A percentile compares a stretch with the other conserved stretches of the same genome.
phyloP scores from a whole-genome alignment of 2,797 vertebrate species.

The Eurystomus glaucurus region DNA sequence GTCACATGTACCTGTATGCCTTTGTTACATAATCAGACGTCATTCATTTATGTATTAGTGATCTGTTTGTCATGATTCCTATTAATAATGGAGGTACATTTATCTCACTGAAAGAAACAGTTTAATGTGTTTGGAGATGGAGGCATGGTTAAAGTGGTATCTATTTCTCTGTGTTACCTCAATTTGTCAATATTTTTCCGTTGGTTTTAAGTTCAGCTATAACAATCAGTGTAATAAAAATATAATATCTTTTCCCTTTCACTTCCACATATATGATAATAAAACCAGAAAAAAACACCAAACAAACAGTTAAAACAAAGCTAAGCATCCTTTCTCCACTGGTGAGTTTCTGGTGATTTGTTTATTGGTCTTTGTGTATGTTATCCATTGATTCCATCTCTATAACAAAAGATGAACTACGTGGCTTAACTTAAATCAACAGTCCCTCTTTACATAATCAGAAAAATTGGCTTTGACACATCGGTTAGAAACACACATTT shows the following conservation, averaged over 20 bases:
- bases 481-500: not conserved
- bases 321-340: not conserved
- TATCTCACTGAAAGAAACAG: not conserved
- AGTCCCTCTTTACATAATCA: not conserved
- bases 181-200: not conserved
- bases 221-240: not conserved
- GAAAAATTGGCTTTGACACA: not conserved
- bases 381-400: not conserved
- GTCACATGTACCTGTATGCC: not conserved
- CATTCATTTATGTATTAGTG: not conserved
- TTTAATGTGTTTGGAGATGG: not conserved
- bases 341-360: not conserved
- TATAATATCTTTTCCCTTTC: not conserved
- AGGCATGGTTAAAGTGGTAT: not conserved
- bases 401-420: not conserved
- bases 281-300: rapidly evolving
- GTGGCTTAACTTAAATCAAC: not conserved
- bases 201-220: not conserved
- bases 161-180: not conserved
- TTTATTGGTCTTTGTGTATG: not conserved
- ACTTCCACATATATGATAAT: not conserved
- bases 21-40: not conserved
- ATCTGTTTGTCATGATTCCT: not conserved
- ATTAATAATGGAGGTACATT: not conserved
- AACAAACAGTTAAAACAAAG: not conserved